These are phyloP conservation scores for Corticium candelabrum DNA, from an alignment of 37 sponge, comb jelly and placozoan species.

Conservation along the genomic window DNA sequence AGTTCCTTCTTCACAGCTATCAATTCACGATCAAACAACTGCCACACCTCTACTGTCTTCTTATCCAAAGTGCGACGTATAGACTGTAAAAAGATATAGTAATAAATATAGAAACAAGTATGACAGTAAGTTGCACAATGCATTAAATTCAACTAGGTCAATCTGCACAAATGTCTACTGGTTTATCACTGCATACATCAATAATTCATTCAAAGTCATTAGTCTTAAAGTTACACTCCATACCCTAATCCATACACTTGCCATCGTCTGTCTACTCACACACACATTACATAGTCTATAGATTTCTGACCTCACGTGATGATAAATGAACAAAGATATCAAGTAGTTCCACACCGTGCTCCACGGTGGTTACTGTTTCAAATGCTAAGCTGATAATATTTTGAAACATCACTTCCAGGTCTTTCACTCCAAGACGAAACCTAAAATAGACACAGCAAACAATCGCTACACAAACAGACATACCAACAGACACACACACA, in stretches of 20 bases:
- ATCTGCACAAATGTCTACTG: background rate
- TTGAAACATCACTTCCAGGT: slow-evolving; percentile 97
- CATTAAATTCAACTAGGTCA: too few relatives aligned
- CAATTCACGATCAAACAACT: slow-evolving; percentile 81
- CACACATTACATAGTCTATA: background rate
- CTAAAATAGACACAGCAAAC: slow-evolving; percentile 62
- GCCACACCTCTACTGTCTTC: slow-evolving; percentile 82
- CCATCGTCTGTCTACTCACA: background rate
- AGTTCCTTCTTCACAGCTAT: slow-evolving; percentile 93
- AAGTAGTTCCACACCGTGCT: slow-evolving; percentile 86
- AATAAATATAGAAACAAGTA: background rate
- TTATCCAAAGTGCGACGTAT: slow-evolving; percentile 82
- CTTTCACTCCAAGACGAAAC: slow-evolving; percentile 83
- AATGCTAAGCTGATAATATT: slow-evolving; percentile 84
- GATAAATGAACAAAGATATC: slow-evolving; percentile 76
- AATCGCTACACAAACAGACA: too few relatives aligned
- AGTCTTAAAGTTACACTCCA: background rate
- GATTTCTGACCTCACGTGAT: slow-evolving; percentile 73
- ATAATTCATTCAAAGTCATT: background rate
- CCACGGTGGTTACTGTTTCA: slow-evolving; percentile 65
- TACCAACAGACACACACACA: too few relatives aligned
- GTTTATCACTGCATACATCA: too few relatives aligned
- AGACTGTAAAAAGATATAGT: slow-evolving; percentile 26
- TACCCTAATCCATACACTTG: background rate
- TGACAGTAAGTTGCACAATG: too few relatives aligned